phyloP scores from a whole-genome alignment of 2,888 invertebrate genomes.

The Drosophila paranaensis region DNA sequence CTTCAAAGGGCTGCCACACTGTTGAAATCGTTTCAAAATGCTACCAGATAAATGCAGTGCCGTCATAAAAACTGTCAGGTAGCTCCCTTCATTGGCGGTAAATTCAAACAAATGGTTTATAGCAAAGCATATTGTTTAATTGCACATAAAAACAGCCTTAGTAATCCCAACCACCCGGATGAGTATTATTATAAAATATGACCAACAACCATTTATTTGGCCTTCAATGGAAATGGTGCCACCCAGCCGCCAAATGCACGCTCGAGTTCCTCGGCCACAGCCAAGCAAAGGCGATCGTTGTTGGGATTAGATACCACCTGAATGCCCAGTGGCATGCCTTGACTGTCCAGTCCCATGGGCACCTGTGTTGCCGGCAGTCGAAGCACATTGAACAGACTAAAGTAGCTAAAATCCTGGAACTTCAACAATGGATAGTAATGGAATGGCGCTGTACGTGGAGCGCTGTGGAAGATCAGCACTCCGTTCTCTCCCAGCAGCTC shows the following conservation, averaged over 20 bases:
- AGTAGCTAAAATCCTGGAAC: conserved; percentile 94
- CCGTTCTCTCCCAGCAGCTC: conserved; percentile 91
- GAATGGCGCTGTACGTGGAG: conserved; percentile 91
- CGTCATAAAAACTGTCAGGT: neutral
- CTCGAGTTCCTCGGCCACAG: conserved; percentile 95
- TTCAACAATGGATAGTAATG: conserved; percentile 92
- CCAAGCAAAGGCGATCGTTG: conserved; percentile 93
- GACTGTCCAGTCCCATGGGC: conserved; percentile 92
- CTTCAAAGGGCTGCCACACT: conserved; percentile 17
- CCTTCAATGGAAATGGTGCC: conserved; percentile 86
- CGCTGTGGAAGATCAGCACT: conserved; percentile 93
- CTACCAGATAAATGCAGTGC: conserved; percentile 1
- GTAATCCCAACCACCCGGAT: conserved; percentile 54
- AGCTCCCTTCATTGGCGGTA: conserved; percentile 1
- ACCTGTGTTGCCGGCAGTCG: conserved; percentile 91
- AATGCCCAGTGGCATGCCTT: conserved; percentile 94
- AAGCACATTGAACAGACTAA: conserved; percentile 93
- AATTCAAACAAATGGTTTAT: conserved; percentile 8
- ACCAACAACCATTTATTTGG: conserved; percentile 27
- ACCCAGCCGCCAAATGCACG: conserved; percentile 96
- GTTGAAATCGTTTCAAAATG: neutral
- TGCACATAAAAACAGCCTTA: conserved; percentile 31
- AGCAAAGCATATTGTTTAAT: conserved; percentile 5
- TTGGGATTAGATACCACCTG: conserved; percentile 93
- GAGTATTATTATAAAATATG: conserved; percentile 2